These are phyloP conservation scores for Psilopsiagon aymara DNA, from an alignment of 2,113 vertebrate genomes.

Conservation along the genomic window DNA sequence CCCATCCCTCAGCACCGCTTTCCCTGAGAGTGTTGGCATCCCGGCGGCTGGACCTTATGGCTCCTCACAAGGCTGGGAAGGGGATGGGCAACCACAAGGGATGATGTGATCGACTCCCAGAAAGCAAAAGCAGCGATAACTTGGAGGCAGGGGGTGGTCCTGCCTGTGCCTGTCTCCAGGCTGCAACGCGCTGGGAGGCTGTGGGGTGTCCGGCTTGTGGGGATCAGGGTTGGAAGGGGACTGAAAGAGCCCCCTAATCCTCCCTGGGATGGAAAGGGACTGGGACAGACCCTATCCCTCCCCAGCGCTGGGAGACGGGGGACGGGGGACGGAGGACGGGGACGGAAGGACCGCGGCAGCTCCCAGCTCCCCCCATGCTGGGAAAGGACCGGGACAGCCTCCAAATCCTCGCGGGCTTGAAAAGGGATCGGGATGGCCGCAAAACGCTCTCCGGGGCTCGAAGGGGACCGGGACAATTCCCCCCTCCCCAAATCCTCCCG, in stretches of 20 bases:
- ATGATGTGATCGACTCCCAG: accelerated
- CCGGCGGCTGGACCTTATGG: accelerated
- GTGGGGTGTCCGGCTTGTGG: accelerated
- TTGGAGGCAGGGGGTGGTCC: not conserved
- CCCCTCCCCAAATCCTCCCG: not conserved
- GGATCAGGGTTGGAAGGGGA: not conserved
- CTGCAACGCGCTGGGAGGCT: not conserved
- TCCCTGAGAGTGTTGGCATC: accelerated
- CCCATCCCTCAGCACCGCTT: not conserved
- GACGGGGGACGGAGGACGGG: no score
- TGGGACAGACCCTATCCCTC: not conserved
- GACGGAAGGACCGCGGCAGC: no score
- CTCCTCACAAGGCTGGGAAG: not conserved
- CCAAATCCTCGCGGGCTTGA: not conserved
- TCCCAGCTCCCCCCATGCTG: not conserved
- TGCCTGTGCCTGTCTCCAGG: not conserved
- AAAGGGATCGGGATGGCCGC: not conserved
- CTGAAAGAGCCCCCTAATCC: not conserved
- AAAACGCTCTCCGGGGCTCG: not conserved
- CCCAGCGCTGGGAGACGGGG: no score
- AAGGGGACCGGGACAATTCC: not conserved
- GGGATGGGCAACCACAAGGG: not conserved
- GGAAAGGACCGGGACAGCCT: not conserved
- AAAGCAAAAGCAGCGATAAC: not conserved
- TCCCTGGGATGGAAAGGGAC: not conserved